A percentile compares a stretch with the other conserved stretches of the same genome.
Evolutionary conservation across 2,888 invertebrate species (phyloP).

Genomic region (Cybosia mesomella): DNA sequence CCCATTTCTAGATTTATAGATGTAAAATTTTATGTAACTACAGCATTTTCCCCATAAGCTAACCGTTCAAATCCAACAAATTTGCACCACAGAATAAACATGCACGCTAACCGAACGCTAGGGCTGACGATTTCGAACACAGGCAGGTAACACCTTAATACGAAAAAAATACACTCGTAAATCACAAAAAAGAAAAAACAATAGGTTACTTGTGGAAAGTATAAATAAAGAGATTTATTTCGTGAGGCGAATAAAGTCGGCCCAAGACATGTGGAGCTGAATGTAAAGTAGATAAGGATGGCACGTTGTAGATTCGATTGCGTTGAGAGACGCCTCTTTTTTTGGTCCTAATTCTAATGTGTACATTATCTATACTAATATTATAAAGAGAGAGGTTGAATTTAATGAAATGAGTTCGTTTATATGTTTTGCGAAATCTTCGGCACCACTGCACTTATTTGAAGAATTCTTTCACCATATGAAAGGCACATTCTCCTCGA

Average conservation of each 20-base stretch:
- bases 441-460: no score
- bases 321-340: conserved; percentile 1
- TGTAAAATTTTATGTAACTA: background rate
- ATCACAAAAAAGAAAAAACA: conserved; percentile 66
- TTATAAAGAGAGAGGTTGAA: no score
- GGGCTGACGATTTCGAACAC: conserved; percentile 9
- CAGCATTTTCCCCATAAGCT: background rate
- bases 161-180: conserved; percentile 52
- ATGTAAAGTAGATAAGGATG: conserved; percentile 61
- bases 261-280: conserved; percentile 60
- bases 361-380: no score
- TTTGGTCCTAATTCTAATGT: background rate
- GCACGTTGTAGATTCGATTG: conserved; percentile 38
- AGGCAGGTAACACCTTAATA: conserved; percentile 25
- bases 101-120: background rate
- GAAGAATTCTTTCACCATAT: no score
- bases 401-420: no score
- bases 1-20: no score
- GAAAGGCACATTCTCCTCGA: no score
- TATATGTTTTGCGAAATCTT: no score
- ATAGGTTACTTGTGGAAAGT: conserved; percentile 69
- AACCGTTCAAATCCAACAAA: background rate
- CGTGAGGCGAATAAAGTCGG: conserved; percentile 70
- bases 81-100: background rate
- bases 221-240: conserved; percentile 77